Percentiles rank a stretch among this genome's conserved stretches.
These are phyloP conservation scores for Rhopilema esculentum DNA, from an alignment of 30 jellyfish, hydroid and myxozoan species.

Conservation along the genomic window DNA sequence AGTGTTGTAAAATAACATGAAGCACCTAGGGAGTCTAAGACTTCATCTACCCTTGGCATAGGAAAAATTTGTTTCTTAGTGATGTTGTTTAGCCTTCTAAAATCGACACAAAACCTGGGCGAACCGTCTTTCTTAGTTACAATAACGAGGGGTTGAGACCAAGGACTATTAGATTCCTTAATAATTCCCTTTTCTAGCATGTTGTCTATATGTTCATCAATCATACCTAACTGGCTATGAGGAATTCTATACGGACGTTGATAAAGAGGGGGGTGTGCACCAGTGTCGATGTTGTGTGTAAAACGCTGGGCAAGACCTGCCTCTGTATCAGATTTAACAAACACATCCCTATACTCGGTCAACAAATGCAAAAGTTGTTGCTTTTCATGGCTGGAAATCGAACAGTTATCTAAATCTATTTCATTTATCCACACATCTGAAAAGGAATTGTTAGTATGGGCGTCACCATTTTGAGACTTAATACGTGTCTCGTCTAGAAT, in stretches of 20 bases:
- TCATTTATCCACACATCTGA: conserved; percentile 15
- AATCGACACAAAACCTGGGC: conserved; percentile 45
- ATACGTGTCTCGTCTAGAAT: not conserved
- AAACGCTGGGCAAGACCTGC: conserved; percentile 35
- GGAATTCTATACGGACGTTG: conserved; percentile 59
- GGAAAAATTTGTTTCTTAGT: conserved; percentile 52
- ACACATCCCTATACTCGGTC: conserved; percentile 10
- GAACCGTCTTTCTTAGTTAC: conserved; percentile 52
- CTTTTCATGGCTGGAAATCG: not conserved
- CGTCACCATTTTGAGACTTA: not conserved
- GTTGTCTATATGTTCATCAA: conserved; percentile 34
- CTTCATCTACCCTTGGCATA: conserved; percentile 70
- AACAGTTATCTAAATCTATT: conserved; percentile 6
- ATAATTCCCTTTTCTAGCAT: conserved; percentile 29
- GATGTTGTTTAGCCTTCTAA: conserved; percentile 6
- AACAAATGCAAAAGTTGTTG: not conserved
- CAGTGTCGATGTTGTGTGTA: conserved; percentile 30
- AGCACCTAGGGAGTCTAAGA: conserved; percentile 54
- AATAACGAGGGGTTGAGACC: conserved; percentile 42
- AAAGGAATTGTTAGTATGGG: not conserved
- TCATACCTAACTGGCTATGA: conserved; percentile 24
- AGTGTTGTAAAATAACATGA: conserved; percentile 52
- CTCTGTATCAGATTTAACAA: conserved; percentile 10
- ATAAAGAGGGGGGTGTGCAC: conserved; percentile 29
- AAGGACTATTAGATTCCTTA: conserved; percentile 28